Conservation (phyloP, 2,888 invertebrate genomes). For the Proisotoma minuta region DNA sequence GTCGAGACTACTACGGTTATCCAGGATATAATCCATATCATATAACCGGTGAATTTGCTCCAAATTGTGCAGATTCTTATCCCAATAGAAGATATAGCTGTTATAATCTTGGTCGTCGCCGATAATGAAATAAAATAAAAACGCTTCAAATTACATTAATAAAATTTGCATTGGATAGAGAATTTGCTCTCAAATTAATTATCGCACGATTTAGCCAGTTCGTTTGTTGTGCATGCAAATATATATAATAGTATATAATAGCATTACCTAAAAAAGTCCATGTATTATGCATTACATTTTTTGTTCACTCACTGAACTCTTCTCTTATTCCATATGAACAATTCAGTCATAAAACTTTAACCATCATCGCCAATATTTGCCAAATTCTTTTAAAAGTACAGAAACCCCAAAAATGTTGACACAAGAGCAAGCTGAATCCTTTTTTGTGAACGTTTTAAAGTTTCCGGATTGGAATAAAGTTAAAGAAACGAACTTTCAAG, state of each 20-base stretch:
- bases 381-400: background rate
- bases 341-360: too few relatives aligned
- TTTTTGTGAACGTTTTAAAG: constrained; percentile 15
- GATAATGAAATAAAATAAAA: background rate
- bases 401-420: constrained; percentile 13
- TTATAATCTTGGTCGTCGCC: constrained; percentile 17
- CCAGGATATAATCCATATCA: constrained; percentile 11
- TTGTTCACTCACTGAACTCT: too few relatives aligned
- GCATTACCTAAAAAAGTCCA: too few relatives aligned
- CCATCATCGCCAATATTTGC: too few relatives aligned
- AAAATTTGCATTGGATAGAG: too few relatives aligned
- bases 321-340: too few relatives aligned
- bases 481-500: constrained; percentile 16
- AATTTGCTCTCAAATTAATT: too few relatives aligned
- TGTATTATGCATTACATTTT: too few relatives aligned
- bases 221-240: too few relatives aligned
- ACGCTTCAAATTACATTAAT: too few relatives aligned
- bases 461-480: constrained; percentile 28
- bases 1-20: background rate
- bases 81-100: constrained; percentile 28
- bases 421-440: constrained; percentile 11
- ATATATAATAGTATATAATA: too few relatives aligned
- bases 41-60: constrained; percentile 15
- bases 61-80: constrained; percentile 27
- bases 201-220: too few relatives aligned